Conservation (phyloP, 2,888 invertebrate genomes). For the Coenonympha arcania region DNA sequence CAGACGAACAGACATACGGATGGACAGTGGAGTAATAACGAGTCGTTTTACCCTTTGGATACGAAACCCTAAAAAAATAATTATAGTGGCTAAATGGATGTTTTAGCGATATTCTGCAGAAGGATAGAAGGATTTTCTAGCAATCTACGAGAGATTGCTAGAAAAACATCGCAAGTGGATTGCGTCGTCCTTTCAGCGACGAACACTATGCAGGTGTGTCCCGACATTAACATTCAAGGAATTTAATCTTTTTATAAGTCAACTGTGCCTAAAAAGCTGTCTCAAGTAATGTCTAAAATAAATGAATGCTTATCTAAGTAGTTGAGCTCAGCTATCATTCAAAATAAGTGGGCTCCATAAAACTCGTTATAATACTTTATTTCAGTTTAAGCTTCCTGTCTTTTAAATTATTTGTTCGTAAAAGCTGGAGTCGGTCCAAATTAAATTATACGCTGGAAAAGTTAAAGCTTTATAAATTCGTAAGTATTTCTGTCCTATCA, state of each 20-base stretch:
- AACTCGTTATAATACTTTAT: conserved; percentile 68
- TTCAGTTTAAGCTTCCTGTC: conserved; percentile 66
- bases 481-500: conserved; percentile 6
- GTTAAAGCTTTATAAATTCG: conserved; percentile 57
- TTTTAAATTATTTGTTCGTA: conserved; percentile 67
- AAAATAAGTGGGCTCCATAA: conserved; percentile 61
- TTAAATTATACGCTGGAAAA: conserved; percentile 66
- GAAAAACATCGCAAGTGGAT: too few species aligned
- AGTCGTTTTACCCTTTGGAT: too few species aligned
- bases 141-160: too few species aligned
- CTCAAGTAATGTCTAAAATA: conserved; percentile 52
- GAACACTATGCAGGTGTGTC: too few species aligned
- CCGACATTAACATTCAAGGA: too few species aligned
- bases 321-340: conserved; percentile 59
- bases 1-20: too few species aligned
- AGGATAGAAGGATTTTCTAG: too few species aligned
- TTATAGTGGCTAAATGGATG: too few species aligned
- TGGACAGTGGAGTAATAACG: too few species aligned
- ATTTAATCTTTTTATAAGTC: background rate
- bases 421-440: conserved; percentile 68
- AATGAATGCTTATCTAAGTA: conserved; percentile 50
- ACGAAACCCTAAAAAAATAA: too few species aligned
- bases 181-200: too few species aligned
- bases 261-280: conserved; percentile 27
- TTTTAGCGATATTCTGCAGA: too few species aligned